Base-by-base conservation (phyloP, 2,113 vertebrate genomes). In the Platysteira castanea region DNA sequence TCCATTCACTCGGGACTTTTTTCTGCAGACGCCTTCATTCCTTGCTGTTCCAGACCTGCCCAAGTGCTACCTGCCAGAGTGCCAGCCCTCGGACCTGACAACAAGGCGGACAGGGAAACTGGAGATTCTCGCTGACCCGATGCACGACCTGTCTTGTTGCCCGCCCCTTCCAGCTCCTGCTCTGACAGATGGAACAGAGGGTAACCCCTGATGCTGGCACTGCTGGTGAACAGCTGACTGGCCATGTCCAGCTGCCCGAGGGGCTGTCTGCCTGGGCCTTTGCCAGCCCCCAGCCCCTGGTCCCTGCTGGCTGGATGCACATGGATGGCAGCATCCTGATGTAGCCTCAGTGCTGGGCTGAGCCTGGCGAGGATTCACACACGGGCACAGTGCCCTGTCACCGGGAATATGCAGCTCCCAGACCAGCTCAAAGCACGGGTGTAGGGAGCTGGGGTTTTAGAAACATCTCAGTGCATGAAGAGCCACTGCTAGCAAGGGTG, bases 11-110 rank as follows among this genome's bases (percentile, higher is more conserved):
- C 0, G 1, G 23, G 30, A 14, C 37, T 80, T 96, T 31, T 88
- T 87, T 87, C 67, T 68, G 60, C 96, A 98, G 98, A 96, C 96
- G 84, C 27, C 44, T 57, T 59, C 79, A 1, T 37, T 21, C 49
- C 35, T 70, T 61, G 65, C 83, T 6, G 1, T 8, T n/a, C 26
- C 71, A 75, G 68, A 64, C 19, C 9, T 24, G 1, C 64, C 56
- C 44, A 56, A 22, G n/a, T 52, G 19, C 44, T 50, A 24, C 44
- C 50, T 90, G 50, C 56, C 63, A 1, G 33, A 10, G 35, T 20
- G 7, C 31, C 42, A 20, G 15, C n/a, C 68, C 56, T 73, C 68
- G 18, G 23, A 71, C 23, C 61, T 52, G 70, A 1, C 39, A 15
- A 31, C 73, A 3, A 7, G 33, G 3, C 63, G 41, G 41, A 33